These are phyloP conservation scores for Porites cylindrica DNA, from an alignment of 92 coral and sea anemone species.

Conservation along the genomic window DNA sequence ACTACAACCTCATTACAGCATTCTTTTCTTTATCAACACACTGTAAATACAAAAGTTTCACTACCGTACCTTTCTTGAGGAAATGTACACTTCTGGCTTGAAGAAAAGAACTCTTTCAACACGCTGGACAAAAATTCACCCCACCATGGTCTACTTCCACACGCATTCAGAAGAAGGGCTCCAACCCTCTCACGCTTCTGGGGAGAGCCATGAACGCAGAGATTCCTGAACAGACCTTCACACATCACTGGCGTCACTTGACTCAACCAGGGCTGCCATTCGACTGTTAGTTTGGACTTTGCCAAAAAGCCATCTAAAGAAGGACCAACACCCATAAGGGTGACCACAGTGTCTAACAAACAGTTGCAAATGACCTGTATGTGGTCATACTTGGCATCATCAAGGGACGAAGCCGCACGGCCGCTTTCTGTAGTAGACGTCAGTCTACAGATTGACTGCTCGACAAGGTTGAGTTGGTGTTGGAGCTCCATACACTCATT, in stretches of 20 bases:
- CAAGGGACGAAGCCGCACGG: constrained; percentile 15
- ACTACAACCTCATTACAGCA: too few species aligned
- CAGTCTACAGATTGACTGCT: constrained; percentile 75
- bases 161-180: constrained; percentile 87
- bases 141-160: constrained; percentile 95
- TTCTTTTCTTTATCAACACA: too few species aligned
- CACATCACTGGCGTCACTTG: constrained; percentile 79
- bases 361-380: constrained; percentile 89
- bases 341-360: constrained; percentile 88
- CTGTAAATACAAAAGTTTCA: neutral
- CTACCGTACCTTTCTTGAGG: constrained; percentile 87
- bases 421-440: constrained; percentile 19
- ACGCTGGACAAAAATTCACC: constrained; percentile 90
- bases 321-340: constrained; percentile 76
- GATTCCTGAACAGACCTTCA: constrained; percentile 87
- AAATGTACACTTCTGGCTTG: constrained; percentile 83
- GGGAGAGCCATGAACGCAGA: constrained; percentile 91
- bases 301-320: constrained; percentile 73
- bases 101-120: constrained; percentile 91
- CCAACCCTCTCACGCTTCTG: constrained; percentile 89
- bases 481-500: constrained; percentile 87
- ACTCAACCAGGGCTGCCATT: constrained; percentile 64
- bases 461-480: constrained; percentile 88
- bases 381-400: constrained; percentile 83
- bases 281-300: constrained; percentile 51